Base-by-base conservation (phyloP, 2,888 invertebrate species). In the Nomada fabriciana region DNA sequence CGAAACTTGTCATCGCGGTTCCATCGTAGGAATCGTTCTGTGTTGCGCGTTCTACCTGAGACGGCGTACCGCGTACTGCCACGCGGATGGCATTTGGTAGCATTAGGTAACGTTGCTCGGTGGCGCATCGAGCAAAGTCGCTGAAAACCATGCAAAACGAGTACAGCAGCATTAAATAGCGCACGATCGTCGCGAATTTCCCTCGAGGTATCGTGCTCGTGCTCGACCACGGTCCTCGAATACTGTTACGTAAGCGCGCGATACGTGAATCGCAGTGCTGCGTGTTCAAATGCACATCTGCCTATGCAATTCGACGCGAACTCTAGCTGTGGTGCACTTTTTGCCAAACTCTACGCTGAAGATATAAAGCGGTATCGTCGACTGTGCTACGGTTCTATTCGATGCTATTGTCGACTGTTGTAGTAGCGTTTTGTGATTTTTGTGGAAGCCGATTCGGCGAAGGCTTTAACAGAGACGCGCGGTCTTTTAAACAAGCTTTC, bases 221-320 rank as follows among this genome's bases (percentile, higher is more conserved):
- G 47, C 5, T 36, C 68, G 63, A 69, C 57, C 63, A 25, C 23
- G n/a, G 29, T 43, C 76, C 57, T 52, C 29, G 29, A 64, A 47
- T 29, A 63, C 15, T 52, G 63, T 80, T 80, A 79, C 65, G 60
- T 79, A 80, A 80, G 60, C 60, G 25, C 15, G 43, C 52, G 52
- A 64, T 60, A 42, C 18, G 20, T 29, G 53, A 53, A 70, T 57
- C 63, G 42, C 52, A n/a, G 43, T 60, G 18, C 10, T 53, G 4
- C 57, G 76, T 55, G 53, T 52, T 11, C 42, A 42, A 13, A 36
- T 29, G 50, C 25, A 23, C 23, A 25, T 47, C 36, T 55, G 36
- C 20, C 20, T 60, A 36, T 47, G 10, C 47, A 1, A 50, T 64
- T 57, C 13, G 4, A 13, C 10, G n/a, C 7, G 15, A 29, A 20